Conservation (phyloP, 2,888 invertebrate species). For the Lamellibrachia columna region DNA sequence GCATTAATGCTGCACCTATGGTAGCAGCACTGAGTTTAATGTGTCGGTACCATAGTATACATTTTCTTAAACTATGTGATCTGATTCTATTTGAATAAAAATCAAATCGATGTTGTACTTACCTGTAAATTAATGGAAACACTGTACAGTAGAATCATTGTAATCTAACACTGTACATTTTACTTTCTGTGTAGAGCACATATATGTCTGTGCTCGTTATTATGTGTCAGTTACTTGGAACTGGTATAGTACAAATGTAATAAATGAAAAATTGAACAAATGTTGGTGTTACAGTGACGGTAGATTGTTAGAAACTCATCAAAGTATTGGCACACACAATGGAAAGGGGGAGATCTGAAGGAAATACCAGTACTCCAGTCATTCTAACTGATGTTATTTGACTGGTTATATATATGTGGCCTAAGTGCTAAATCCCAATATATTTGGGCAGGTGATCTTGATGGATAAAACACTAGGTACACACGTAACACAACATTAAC, state of each 20-base stretch:
- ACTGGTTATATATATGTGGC: background rate
- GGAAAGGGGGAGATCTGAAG: background rate
- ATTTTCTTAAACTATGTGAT: background rate
- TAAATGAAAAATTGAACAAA: background rate
- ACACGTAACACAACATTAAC: background rate
- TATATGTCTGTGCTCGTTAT: background rate
- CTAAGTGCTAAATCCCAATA: background rate
- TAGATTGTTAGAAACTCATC: background rate
- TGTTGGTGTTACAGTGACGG: background rate
- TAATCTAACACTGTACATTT: background rate
- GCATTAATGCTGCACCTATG: background rate
- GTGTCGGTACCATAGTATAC: background rate
- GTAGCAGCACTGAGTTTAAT: background rate
- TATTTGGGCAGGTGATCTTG: background rate
- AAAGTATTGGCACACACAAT: background rate
- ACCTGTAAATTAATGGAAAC: constrained; percentile 6
- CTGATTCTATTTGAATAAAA: background rate
- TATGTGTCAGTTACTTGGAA: background rate
- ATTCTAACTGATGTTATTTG: background rate
- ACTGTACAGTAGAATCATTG: background rate
- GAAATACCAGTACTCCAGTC: background rate
- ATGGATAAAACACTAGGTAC: background rate
- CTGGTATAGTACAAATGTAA: background rate
- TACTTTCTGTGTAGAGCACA: constrained; percentile 2
- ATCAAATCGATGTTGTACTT: constrained; percentile 2